Conservation (phyloP, 2,888 invertebrate species). For the Bruchidius siliquastri region DNA sequence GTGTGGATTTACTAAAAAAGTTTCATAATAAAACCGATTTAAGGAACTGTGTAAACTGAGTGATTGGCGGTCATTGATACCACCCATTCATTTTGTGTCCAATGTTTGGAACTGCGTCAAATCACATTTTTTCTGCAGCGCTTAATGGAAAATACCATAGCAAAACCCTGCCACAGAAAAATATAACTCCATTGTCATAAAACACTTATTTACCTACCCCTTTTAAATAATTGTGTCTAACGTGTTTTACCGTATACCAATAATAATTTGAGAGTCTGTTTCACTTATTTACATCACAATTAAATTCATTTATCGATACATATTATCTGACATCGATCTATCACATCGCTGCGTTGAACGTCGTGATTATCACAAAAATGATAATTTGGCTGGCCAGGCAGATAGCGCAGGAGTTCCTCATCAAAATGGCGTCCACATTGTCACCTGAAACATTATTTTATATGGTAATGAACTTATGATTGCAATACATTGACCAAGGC, state of each 20-base stretch:
- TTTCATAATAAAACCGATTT: too few relatives aligned
- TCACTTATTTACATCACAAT: not conserved
- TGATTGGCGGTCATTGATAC: too few relatives aligned
- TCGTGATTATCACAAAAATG: conserved; percentile 36
- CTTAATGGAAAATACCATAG: too few relatives aligned
- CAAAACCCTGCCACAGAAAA: not conserved
- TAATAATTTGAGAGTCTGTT: not conserved
- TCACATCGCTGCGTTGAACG: conserved; percentile 42
- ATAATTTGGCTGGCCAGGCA: conserved; percentile 43
- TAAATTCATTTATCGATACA: not conserved
- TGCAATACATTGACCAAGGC: too few relatives aligned
- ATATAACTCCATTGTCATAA: not conserved
- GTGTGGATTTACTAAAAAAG: too few relatives aligned
- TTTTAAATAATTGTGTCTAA: not conserved
- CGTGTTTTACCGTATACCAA: not conserved
- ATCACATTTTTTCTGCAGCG: too few relatives aligned
- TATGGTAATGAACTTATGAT: too few relatives aligned
- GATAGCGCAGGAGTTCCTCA: conserved; percentile 59
- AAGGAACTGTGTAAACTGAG: too few relatives aligned
- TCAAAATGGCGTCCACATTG: conserved; percentile 85
- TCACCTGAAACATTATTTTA: conserved; percentile 60
- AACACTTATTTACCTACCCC: not conserved
- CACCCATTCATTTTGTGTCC: too few relatives aligned
- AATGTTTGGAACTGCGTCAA: too few relatives aligned
- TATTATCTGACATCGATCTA: conserved; percentile 26